Conservation (phyloP, 2,797 vertebrate species). For the Propithecus deckenii region DNA sequence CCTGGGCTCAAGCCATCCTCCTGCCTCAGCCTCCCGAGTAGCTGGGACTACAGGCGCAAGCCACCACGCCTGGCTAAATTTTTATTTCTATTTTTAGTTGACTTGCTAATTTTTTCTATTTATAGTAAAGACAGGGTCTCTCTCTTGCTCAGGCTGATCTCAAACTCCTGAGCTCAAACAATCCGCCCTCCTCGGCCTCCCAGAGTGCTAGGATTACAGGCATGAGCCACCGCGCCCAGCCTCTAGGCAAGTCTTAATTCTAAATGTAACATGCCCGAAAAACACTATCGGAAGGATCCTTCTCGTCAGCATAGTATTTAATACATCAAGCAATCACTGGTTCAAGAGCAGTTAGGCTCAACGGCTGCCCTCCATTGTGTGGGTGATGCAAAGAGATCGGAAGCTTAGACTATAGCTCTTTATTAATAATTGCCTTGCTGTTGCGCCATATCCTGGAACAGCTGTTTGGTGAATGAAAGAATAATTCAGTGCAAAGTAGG, state of each 20-base stretch:
- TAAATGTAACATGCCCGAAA: not conserved
- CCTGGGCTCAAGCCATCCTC: too few relatives aligned
- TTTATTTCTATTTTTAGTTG: too few relatives aligned
- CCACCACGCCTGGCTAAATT: too few relatives aligned
- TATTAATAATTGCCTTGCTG: not conserved
- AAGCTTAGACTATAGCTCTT: not conserved
- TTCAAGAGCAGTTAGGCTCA: not conserved
- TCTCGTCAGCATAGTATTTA: not conserved
- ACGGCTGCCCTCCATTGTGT: not conserved
- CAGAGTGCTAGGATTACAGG: too few relatives aligned
- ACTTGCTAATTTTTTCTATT: too few relatives aligned
- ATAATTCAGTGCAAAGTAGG: constrained; percentile 39
- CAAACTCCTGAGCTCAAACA: too few relatives aligned
- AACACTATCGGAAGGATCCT: not conserved
- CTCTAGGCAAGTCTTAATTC: constrained; percentile 8
- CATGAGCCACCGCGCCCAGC: too few relatives aligned
- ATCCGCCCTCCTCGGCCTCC: too few relatives aligned
- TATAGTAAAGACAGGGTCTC: too few relatives aligned
- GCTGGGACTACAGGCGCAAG: too few relatives aligned
- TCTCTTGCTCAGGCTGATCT: too few relatives aligned
- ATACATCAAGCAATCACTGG: not conserved
- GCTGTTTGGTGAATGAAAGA: constrained; percentile 36
- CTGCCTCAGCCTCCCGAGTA: too few relatives aligned
- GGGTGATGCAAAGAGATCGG: not conserved
- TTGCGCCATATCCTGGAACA: constrained; percentile 11